Percentiles rank a stretch among this genome's conserved stretches.
These are phyloP conservation scores for Villa cingulata DNA, from an alignment of 2,888 invertebrate species.

Conservation along the genomic window DNA sequence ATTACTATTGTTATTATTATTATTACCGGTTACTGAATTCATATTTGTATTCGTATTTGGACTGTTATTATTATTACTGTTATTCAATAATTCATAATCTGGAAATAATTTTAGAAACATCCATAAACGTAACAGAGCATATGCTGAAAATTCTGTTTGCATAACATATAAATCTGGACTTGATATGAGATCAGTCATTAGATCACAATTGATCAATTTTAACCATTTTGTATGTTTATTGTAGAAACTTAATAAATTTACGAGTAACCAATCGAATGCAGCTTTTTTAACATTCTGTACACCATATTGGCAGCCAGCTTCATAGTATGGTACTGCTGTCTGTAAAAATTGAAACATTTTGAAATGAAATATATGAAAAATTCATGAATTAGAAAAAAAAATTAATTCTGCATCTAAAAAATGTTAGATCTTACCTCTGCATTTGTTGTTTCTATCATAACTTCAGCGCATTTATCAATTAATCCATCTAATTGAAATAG, in stretches of 20 bases:
- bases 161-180: conserved; percentile 56
- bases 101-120: conserved; percentile 43
- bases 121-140: conserved; percentile 58
- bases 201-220: conserved; percentile 46
- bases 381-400: not conserved
- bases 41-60: not conserved
- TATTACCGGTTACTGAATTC: not conserved
- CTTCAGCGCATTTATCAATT: conserved; percentile 56
- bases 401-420: not conserved
- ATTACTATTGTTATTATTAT: not conserved
- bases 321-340: conserved; percentile 54
- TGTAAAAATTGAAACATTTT: no score
- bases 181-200: conserved; percentile 49
- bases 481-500: conserved; percentile 59
- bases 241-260: conserved; percentile 50
- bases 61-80: conserved; percentile 1
- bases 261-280: conserved; percentile 54
- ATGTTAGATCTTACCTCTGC: conserved; percentile 35
- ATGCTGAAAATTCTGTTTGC: conserved; percentile 66
- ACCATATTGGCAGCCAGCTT: conserved; percentile 54
- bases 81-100: conserved; percentile 33
- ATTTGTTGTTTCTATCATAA: conserved; percentile 63
- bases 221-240: conserved; percentile 42
- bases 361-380: not conserved
- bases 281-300: conserved; percentile 46